These are phyloP conservation scores for Ganaspis brasiliensis DNA, from an alignment of 2,888 invertebrate genomes.

Conservation along the genomic window DNA sequence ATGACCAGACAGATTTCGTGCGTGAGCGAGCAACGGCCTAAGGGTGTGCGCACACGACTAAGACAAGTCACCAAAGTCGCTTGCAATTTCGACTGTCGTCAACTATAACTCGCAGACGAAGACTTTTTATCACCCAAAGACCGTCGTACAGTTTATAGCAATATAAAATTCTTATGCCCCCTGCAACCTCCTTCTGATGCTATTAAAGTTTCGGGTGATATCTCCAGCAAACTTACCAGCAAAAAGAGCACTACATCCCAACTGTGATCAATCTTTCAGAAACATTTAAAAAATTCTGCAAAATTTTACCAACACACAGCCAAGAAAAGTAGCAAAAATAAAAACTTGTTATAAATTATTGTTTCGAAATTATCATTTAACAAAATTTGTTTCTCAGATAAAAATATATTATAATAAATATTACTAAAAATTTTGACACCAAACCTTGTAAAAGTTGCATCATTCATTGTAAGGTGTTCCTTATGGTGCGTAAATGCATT, in stretches of 20 bases:
- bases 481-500: too few relatives aligned
- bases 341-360: too few relatives aligned
- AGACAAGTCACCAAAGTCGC: slow-evolving; percentile 26
- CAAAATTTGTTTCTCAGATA: too few relatives aligned
- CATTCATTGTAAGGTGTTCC: too few relatives aligned
- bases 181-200: slow-evolving; percentile 22
- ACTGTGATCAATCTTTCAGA: background rate
- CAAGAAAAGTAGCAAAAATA: too few relatives aligned
- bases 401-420: too few relatives aligned
- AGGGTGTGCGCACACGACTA: slow-evolving; percentile 19
- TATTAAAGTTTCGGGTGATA: slow-evolving; percentile 10
- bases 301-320: too few relatives aligned
- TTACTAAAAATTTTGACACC: too few relatives aligned
- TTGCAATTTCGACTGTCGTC: slow-evolving; percentile 36
- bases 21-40: slow-evolving; percentile 59
- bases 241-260: background rate
- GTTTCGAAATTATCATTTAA: too few relatives aligned
- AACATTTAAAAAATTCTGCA: background rate
- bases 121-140: slow-evolving; percentile 30
- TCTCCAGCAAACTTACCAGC: background rate
- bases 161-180: slow-evolving; percentile 38
- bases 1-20: slow-evolving; percentile 70
- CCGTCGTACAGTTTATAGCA: slow-evolving; percentile 35
- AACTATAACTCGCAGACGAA: slow-evolving; percentile 14
- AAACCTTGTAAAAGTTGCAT: too few relatives aligned